phyloP scores from a whole-genome alignment of 2,888 invertebrate genomes.

The Drosophila borborema region DNA sequence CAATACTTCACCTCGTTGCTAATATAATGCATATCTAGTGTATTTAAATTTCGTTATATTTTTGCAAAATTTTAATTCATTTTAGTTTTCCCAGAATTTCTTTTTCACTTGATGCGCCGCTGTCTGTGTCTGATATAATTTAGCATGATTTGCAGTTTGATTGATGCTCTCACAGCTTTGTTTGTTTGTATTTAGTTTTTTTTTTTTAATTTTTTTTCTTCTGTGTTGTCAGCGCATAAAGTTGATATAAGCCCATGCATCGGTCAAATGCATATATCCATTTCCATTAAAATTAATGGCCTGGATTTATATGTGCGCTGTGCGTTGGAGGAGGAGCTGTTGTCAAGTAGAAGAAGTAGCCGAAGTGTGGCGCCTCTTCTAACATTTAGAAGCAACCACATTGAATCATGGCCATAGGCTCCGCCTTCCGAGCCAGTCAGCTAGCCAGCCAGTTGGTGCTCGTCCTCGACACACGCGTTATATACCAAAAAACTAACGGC shows the following conservation, averaged over 20 bases:
- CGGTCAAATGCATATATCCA: constrained; percentile 49
- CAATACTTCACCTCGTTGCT: too few relatives aligned
- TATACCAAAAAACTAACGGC: constrained; percentile 69
- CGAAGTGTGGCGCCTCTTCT: constrained; percentile 17
- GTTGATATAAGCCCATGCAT: constrained; percentile 36
- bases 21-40: neutral
- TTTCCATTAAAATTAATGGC: constrained; percentile 74
- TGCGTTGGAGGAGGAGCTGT: constrained; percentile 13
- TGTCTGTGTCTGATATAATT: constrained; percentile 63
- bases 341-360: constrained; percentile 12
- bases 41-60: constrained; percentile 6
- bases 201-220: constrained; percentile 5
- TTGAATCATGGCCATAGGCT: constrained; percentile 53
- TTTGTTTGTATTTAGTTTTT: constrained; percentile 12
- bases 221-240: constrained; percentile 14
- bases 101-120: constrained; percentile 13
- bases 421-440: constrained; percentile 63
- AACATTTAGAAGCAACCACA: constrained; percentile 35
- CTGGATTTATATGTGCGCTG: constrained; percentile 50
- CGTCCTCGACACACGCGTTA: constrained; percentile 59
- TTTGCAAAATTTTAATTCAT: constrained; percentile 1
- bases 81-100: constrained; percentile 23
- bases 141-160: constrained; percentile 66
- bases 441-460: constrained; percentile 61
- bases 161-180: constrained; percentile 54